phyloP scores from a whole-genome alignment of 1,140 invertebrate species.

The Drosophila guanche region DNA sequence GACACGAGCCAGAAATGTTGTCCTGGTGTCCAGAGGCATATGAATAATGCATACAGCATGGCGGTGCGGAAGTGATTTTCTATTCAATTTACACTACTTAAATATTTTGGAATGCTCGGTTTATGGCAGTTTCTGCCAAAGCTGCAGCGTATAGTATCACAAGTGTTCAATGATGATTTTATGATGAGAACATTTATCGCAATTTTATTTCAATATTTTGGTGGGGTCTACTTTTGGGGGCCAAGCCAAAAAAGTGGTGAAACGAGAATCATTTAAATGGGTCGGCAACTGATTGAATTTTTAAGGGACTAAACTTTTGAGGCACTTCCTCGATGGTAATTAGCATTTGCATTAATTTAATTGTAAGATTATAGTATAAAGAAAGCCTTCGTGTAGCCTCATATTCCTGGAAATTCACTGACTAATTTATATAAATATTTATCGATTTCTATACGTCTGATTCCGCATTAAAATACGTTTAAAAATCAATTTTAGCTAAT shows the following conservation, averaged over 20 bases:
- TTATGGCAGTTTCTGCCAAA: constrained; percentile 1
- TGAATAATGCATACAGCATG: constrained; percentile 39
- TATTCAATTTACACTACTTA: constrained; percentile 46
- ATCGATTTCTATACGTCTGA: no score
- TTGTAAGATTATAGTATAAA: no score
- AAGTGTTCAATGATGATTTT: background rate
- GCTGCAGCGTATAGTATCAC: background rate
- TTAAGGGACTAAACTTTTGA: no score
- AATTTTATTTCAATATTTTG: constrained; percentile 20
- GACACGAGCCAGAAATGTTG: constrained; percentile 15
- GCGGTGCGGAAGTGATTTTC: constrained; percentile 38
- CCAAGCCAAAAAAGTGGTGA: no score
- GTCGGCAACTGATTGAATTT: no score
- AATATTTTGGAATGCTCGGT: constrained; percentile 24
- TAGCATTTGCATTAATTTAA: no score
- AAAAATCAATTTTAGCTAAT: background rate
- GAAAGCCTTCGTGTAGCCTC: no score
- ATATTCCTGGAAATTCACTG: no score
- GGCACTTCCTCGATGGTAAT: no score
- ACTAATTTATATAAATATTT: no score
- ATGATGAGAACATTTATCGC: constrained; percentile 20
- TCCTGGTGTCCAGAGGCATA: constrained; percentile 17
- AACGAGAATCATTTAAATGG: no score
- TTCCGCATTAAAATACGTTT: background rate
- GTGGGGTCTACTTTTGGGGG: background rate